A percentile compares a stretch with the other conserved stretches of the same genome.
Conservation (phyloP, 1,140 invertebrate species). For the Archivesica marissinica region DNA sequence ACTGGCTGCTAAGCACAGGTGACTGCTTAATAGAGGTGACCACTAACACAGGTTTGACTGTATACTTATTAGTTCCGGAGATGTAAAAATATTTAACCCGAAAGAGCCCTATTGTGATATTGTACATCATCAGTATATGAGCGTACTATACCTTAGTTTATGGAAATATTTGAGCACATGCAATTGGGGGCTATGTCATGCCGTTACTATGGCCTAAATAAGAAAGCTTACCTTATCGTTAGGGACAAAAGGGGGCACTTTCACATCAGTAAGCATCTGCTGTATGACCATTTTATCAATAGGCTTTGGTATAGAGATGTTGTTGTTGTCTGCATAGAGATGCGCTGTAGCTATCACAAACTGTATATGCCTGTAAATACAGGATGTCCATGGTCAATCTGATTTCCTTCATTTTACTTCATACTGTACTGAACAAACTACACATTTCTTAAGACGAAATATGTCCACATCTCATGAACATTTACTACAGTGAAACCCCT, state of each 20-base stretch:
- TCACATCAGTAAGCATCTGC: constrained; percentile 54
- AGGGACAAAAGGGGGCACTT: constrained; percentile 70
- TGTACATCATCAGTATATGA: too few species aligned
- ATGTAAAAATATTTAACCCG: too few species aligned
- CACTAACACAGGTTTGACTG: too few species aligned
- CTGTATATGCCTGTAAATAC: constrained; percentile 74
- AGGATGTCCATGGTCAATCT: not conserved
- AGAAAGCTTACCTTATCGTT: constrained; percentile 71
- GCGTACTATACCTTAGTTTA: too few species aligned
- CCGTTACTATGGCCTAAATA: too few species aligned
- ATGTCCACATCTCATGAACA: not conserved
- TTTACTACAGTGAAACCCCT: not conserved
- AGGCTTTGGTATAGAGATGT: constrained; percentile 60
- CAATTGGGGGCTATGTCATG: too few species aligned
- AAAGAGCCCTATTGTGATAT: too few species aligned
- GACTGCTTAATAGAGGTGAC: too few species aligned
- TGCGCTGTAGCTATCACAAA: constrained; percentile 79
- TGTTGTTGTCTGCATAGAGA: constrained; percentile 75
- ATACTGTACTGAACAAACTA: not conserved
- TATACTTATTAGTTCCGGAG: too few species aligned
- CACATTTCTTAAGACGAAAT: not conserved
- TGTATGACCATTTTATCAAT: constrained; percentile 60
- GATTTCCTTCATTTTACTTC: not conserved
- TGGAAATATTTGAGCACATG: too few species aligned
- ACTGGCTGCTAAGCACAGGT: too few species aligned